Evolutionary conservation across 1,140 invertebrate species (phyloP), one percentile per base, ranked within the genome.

Genomic region (Eurosta solidaginis): DNA sequence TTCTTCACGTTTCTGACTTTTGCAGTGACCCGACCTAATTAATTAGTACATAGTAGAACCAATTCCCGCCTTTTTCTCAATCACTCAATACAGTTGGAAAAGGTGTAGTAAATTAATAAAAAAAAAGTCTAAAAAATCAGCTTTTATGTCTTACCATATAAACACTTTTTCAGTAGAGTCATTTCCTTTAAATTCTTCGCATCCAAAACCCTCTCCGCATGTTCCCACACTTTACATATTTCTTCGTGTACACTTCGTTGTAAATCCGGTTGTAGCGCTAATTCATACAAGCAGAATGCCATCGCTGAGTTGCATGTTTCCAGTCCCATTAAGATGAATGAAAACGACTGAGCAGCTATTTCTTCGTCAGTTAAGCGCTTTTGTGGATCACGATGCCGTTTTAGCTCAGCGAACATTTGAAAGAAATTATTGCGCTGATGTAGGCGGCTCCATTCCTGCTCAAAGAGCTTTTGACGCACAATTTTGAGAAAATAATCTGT

Each of bases 231-330:
- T 29, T 82, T 79, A 14, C 88, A 84, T 0, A 94, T 90, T 88
- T 93, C 92, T 29, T 88, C 81, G 10, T 88, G 81, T 1, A 92
- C 82, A 78, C 89, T 90, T 0, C 91, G 85, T 81, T 94, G 93
- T 14, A 92, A 79, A 0, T 92, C 91, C 1, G 90, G 91, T 80
- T 91, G 85, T 14, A 89, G 85, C 0, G 92, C 92, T 77, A 94
- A 83, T 20, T 89, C 87, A 80, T 91, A 91, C 1, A 90, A 83
- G 3, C 89, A 88, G 79, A 92, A 92, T 0, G 90, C 82, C 40
- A 93, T 82, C 0, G 91, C 89, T 0, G 90, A 88, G 7, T 89
- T 90, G 0, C 89, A 88, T 0, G 90, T 89, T 44, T 88, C 88
- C 74, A 89, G 88, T 0, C 90, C 90, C 2, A 89, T 89, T 10